Evolutionary conservation across 2,888 invertebrate genomes (phyloP), one percentile per base, ranked within the genome.

Genomic region (Coelopa pilipes): DNA sequence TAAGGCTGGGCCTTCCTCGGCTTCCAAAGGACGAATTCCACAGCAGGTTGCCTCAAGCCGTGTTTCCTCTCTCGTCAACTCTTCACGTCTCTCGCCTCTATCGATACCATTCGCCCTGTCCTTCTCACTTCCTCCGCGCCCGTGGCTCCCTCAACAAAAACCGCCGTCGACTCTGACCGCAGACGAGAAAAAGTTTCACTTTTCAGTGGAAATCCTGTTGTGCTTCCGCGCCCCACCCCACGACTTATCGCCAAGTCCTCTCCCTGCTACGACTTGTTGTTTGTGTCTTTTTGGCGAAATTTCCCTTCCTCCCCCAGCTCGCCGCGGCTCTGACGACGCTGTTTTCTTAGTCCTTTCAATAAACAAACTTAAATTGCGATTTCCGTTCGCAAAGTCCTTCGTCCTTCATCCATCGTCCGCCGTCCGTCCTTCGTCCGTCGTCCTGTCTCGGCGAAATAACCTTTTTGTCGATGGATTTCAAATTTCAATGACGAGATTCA

Each of bases 331-430:
- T 34, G 59, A 11, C 17, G 59, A 19, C 19, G 11, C 46, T 63
- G 50, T 53, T 53, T 53, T 67, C 21, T 67, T 13, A 59, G 59
- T 70, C 49, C 60, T 59, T 70, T 60, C 47, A 47, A 70, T 70
- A 70, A 72, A 72, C 67, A 49, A 67, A 72, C 72, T 72, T 72
- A 53, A 66, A 67, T 67, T 66, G 60, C 72, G 66, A 72, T 72
- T 72, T 72, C 59, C 66, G 57, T 59, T 65, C 47, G 57, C 69
- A 57, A 55, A 69, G 69, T 69, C 46, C 69, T 69, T 46, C 49
- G 17, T 62, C 5, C 46, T 45, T 49, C 7, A 60, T 21, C 19
- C n/a, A n/a, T n/a, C n/a, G n/a, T n/a, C n/a, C n/a, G n/a, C n/a
- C n/a, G n/a, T n/a, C n/a, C n/a, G n/a, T 34, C 24, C 4, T 7